Evolutionary conservation across 2,797 vertebrate species (phyloP), one percentile per base, ranked within the genome.

Genomic region (Podarcis siculus): DNA sequence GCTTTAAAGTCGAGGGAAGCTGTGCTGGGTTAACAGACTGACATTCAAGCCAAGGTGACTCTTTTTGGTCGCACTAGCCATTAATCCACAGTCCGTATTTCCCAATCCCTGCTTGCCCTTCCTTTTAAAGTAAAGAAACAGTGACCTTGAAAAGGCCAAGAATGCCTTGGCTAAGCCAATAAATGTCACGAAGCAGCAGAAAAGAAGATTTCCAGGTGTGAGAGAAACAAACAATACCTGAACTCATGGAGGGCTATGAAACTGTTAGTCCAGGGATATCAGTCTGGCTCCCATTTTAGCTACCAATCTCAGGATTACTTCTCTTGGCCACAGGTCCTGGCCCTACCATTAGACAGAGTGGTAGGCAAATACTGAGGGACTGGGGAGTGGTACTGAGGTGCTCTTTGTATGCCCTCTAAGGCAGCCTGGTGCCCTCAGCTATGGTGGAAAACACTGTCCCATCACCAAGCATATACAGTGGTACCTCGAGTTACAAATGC

Each of bases 121-220:
- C 42, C 42, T 23, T 66, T 77, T 66, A 32, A 64, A 42, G n/a
- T n/a, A 64, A 83, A 92, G 49, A 55, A 82, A 30, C 15, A 17
- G 45, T 91, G 93, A 94, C 93, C 94, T 93, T 95, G 93, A 90
- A 90, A 88, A 88, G 30, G 77, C 30, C 79, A 23, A 42, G 86
- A 77, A 89, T 84, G 89, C 67, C 90, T 94, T 94, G 76, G 86
- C 87, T 93, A 92, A 95, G 90, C 91, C 90, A 1, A 0, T 23
- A 79, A 86, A 27, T 81, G 86, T 86, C 83, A 64, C 71, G 82
- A 92, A 83, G 89, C 92, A 90, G 86, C 90, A 81, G 81, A 93
- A 79, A 17, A 45, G 42, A 9, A 91, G 84, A 90, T 69, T 82
- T 82, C 88, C 89, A 94, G 86, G 92, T 92, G 89, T 90, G 83